Evolutionary conservation across 2,797 vertebrate species (phyloP).

Genomic region (Rhinogobio ventralis): DNA sequence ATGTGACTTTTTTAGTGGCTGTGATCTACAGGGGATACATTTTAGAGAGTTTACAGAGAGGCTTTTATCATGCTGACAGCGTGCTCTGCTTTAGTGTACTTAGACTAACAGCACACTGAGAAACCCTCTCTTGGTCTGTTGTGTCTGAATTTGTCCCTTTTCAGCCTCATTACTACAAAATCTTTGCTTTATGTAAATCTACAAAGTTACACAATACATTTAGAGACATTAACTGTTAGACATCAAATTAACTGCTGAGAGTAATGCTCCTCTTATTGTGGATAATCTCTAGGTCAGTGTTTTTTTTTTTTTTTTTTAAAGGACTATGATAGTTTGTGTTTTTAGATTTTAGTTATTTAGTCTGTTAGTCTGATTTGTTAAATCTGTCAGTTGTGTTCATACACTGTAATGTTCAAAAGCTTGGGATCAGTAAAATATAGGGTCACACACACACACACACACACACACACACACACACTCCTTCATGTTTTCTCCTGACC

Average conservation of each 20-base stretch:
- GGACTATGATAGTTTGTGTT: not conserved
- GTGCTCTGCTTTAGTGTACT: not conserved
- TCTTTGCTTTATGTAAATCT: not conserved
- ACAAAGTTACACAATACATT: not conserved
- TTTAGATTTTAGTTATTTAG: not conserved
- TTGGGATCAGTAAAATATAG: too few relatives aligned
- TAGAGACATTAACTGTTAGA: not conserved
- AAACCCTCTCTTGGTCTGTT: not conserved
- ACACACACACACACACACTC: too few relatives aligned
- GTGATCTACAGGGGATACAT: not conserved
- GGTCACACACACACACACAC: too few relatives aligned
- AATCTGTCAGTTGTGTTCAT: not conserved
- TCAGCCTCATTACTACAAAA: not conserved
- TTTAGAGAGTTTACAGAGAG: not conserved
- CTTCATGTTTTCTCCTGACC: too few relatives aligned
- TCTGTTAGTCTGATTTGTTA: not conserved
- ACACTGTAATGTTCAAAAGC: too few relatives aligned
- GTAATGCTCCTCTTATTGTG: not conserved
- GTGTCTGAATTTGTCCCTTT: conserved; percentile 1
- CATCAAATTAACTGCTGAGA: not conserved
- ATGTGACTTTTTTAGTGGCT: conserved; percentile 3
- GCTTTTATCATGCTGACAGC: not conserved
- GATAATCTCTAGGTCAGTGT: not conserved
- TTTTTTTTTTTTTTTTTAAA: not conserved
- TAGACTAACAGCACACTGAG: not conserved